Percentiles rank a stretch among this genome's conserved stretches.
Conservation (phyloP, 2,797 vertebrate species). For the Loris lydekkerianus region DNA sequence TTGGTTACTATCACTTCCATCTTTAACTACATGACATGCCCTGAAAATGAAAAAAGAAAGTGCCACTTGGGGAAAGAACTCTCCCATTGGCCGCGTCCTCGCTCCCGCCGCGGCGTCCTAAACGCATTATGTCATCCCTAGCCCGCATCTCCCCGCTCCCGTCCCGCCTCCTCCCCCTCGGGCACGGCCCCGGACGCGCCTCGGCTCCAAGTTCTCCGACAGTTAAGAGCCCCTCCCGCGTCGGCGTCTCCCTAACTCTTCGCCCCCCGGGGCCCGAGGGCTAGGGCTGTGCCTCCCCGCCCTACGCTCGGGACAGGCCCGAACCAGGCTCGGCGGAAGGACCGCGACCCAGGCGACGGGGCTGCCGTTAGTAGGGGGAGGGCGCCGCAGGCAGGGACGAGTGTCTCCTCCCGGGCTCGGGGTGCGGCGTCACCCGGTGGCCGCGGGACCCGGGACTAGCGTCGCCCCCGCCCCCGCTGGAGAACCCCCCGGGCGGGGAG, state of each 20-base stretch:
- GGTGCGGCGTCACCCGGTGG: conserved; percentile 86
- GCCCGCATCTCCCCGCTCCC: background rate
- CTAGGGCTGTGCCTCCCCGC: background rate
- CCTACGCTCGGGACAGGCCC: background rate
- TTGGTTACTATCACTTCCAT: background rate
- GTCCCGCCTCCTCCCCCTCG: background rate
- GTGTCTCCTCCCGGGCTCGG: conserved; percentile 72
- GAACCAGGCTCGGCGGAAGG: too few relatives aligned
- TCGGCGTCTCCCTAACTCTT: conserved; percentile 3
- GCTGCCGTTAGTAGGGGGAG: background rate
- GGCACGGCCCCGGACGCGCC: background rate
- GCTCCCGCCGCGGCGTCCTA: background rate
- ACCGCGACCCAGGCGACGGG: background rate
- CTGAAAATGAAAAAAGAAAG: background rate
- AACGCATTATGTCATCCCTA: conserved; percentile 62
- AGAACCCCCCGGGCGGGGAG: background rate
- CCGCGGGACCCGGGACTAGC: conserved; percentile 91
- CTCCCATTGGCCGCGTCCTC: background rate
- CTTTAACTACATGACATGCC: background rate
- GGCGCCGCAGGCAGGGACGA: conserved; percentile 60
- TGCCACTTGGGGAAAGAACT: background rate
- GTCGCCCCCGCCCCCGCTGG: conserved; percentile 79
- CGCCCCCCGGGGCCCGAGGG: background rate
- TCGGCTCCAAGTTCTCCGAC: background rate
- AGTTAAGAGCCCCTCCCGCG: background rate